Base-by-base conservation (phyloP, 1,140 invertebrate genomes). In the Apis cerana region DNA sequence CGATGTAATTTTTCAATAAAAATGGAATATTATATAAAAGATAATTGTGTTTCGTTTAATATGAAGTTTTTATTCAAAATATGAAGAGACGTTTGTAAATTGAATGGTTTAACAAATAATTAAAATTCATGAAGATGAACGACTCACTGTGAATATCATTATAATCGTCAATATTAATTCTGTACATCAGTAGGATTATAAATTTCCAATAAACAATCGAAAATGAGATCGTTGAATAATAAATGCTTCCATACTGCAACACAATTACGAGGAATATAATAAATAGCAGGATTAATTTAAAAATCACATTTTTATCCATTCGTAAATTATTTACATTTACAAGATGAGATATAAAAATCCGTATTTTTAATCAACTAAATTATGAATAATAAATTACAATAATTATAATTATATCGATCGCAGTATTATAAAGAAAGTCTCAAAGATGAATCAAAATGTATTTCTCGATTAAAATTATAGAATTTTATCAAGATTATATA, bases 101-200 rank as follows among this genome's bases (percentile, higher is more conserved):
- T 62, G n/a, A 62, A n/a, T 23, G 23, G 62, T 64, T 27, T 64
- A 43, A 8, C 15, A 33, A 64, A 15, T 64, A n/a, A 64, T n/a
- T 64, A n/a, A 48, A 69, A 50, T 13, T 50, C 43, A 23, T 50
- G 43, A 23, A 23, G 13, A n/a, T 48, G n/a, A 23, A n/a, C 50
- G 13, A 23, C 21, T 50, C 21, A n/a, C 9, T 33, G 10, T 21
- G 64, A 5, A 33, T 43, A 67, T 43, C 43, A 19, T 62, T 23
- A 62, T n/a, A 62, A 62, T 62, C n/a, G 61, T 62, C 61, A 62
- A n/a, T 62, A n/a, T 21, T 59, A 59, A 59, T 59, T 59, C 58
- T 12, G 12, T n/a, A 59, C 10, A 59, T n/a, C 58, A n/a, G 10
- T 4, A n/a, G 58, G 1, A 12, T 59, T 59, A 59, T 62, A n/a